Conservation (phyloP, 2,113 vertebrate species). For the Paracanthobrama guichenoti region DNA sequence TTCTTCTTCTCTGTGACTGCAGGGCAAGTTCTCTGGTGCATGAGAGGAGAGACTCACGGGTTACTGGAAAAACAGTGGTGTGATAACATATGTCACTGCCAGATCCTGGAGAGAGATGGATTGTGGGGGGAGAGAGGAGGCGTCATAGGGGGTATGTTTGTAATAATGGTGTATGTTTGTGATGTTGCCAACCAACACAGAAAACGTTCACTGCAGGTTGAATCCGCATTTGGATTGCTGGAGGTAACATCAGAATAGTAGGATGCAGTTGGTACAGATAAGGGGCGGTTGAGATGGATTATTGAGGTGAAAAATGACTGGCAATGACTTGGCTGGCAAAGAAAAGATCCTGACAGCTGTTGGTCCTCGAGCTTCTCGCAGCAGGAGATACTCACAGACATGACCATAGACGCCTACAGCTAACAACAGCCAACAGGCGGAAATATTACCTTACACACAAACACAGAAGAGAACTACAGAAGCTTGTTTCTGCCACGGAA, state of each 20-base stretch:
- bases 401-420: background rate
- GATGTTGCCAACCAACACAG: background rate
- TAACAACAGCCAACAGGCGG: constrained; percentile 22
- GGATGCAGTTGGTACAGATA: constrained; percentile 40
- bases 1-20: background rate
- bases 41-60: background rate
- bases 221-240: constrained; percentile 7
- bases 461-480: background rate
- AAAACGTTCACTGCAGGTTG: background rate
- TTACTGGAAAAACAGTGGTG: constrained; percentile 29
- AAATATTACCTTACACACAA: constrained; percentile 20
- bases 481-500: too few species aligned
- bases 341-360: constrained; percentile 48
- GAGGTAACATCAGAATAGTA: constrained; percentile 31
- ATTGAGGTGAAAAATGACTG: constrained; percentile 43
- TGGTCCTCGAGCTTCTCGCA: constrained; percentile 43
- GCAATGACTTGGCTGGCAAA: constrained; percentile 34
- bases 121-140: constrained; percentile 10
- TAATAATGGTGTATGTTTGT: constrained; percentile 20
- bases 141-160: constrained; percentile 24
- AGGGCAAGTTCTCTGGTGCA: background rate
- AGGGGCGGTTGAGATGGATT: constrained; percentile 31
- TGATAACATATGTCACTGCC: constrained; percentile 47
- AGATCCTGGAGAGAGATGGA: constrained; percentile 27
- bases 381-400: constrained; percentile 34